Evolutionary conservation across 2,113 vertebrate genomes (phyloP).

Genomic region (Chionis minor): DNA sequence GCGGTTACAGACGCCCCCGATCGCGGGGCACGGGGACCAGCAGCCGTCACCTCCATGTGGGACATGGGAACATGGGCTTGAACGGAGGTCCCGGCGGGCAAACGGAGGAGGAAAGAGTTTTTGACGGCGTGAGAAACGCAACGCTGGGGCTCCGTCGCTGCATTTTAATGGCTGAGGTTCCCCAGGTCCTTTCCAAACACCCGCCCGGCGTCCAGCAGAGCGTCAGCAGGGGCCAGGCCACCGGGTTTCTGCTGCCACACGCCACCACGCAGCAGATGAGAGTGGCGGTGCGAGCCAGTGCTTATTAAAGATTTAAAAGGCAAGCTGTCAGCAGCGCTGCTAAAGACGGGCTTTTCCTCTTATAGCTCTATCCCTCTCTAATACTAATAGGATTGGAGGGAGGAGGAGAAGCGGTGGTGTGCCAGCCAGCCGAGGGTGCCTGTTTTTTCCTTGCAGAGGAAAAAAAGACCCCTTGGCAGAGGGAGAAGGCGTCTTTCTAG

Average conservation of each 20-base stretch:
- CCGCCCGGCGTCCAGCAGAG: background rate
- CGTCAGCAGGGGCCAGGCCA: background rate
- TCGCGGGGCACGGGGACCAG: background rate
- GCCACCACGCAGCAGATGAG: background rate
- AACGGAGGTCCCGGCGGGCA: background rate
- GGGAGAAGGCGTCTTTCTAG: background rate
- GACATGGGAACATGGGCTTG: accelerated
- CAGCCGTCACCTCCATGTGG: background rate
- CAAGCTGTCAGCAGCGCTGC: slow-evolving; percentile 33
- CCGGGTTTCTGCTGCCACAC: background rate
- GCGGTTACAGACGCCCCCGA: background rate
- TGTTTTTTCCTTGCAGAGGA: background rate
- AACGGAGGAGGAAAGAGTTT: background rate
- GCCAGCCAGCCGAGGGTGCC: background rate
- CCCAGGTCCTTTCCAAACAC: background rate
- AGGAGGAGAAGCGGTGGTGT: background rate
- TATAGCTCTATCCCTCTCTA: slow-evolving; percentile 53
- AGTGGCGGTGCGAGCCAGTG: background rate
- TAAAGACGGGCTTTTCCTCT: slow-evolving; percentile 52
- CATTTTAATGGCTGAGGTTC: background rate
- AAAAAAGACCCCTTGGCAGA: too few species aligned
- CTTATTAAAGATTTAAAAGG: slow-evolving; percentile 54
- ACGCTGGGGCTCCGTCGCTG: accelerated
- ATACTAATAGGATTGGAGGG: slow-evolving; percentile 61
- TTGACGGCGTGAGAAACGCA: background rate